Conservation (phyloP, 2,888 invertebrate species). For the Drosophila anceps region DNA sequence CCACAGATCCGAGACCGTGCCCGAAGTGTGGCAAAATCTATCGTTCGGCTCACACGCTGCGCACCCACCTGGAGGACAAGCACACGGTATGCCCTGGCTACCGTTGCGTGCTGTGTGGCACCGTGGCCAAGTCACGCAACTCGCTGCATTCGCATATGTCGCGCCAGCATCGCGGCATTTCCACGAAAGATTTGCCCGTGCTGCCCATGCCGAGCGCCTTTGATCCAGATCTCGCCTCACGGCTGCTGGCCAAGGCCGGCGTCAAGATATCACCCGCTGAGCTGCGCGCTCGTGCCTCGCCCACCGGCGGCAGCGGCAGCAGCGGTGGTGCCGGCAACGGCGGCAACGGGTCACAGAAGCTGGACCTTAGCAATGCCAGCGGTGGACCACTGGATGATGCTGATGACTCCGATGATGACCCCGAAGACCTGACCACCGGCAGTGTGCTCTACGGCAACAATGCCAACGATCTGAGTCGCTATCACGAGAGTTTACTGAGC, state of each 20-base stretch:
- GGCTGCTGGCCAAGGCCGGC: slow-evolving; percentile 94
- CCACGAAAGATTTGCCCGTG: slow-evolving; percentile 96
- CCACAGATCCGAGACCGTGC: slow-evolving; percentile 96
- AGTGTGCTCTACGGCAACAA: slow-evolving; percentile 72
- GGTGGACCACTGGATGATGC: slow-evolving; percentile 88
- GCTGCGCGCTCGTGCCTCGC: slow-evolving; percentile 93
- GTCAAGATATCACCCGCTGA: slow-evolving; percentile 95
- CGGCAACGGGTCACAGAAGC: slow-evolving; percentile 85
- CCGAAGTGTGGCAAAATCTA: slow-evolving; percentile 97
- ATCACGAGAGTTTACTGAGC: slow-evolving; percentile 83
- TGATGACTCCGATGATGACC: slow-evolving; percentile 90
- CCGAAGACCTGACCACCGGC: slow-evolving; percentile 91
- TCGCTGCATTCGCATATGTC: slow-evolving; percentile 97
- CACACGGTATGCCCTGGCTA: slow-evolving; percentile 97
- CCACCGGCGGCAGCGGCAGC: slow-evolving; percentile 89
- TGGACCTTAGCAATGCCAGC: slow-evolving; percentile 89
- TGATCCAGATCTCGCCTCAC: slow-evolving; percentile 95
- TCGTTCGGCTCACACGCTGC: slow-evolving; percentile 94
- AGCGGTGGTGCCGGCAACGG: slow-evolving; percentile 64
- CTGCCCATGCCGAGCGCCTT: slow-evolving; percentile 96
- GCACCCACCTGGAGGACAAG: slow-evolving; percentile 96
- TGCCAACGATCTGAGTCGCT: slow-evolving; percentile 82
- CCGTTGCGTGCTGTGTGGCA: slow-evolving; percentile 95
- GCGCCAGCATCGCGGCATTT: slow-evolving; percentile 96
- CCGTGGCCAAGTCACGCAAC: slow-evolving; percentile 96